Conservation (phyloP, 1,140 invertebrate species). For the Samia ricini region DNA sequence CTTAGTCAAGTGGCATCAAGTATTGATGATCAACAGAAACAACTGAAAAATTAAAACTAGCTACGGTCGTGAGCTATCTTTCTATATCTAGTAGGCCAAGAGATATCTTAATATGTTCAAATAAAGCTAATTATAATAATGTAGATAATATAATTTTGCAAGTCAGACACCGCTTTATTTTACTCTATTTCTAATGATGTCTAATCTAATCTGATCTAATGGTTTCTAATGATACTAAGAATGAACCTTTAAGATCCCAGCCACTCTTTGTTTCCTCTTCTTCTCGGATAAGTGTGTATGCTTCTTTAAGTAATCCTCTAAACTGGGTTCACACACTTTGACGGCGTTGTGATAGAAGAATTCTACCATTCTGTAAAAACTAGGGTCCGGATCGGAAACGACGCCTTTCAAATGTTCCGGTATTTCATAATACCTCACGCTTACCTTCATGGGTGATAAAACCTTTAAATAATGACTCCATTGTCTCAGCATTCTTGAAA, state of each 20-base stretch:
- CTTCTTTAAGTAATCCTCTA: conserved; percentile 81
- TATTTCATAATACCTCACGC: conserved; percentile 74
- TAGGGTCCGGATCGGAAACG: conserved; percentile 80
- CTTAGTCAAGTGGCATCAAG: no score
- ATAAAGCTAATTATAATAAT: no score
- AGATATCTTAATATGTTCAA: no score
- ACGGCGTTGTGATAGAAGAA: conserved; percentile 86
- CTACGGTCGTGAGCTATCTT: no score
- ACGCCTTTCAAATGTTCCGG: conserved; percentile 80
- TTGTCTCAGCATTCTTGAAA: background rate
- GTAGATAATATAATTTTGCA: no score
- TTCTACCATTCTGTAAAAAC: conserved; percentile 85
- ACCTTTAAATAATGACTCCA: background rate
- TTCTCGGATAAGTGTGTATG: conserved; percentile 79
- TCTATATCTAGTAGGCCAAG: no score
- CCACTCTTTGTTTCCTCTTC: conserved; percentile 81
- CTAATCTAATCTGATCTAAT: no score
- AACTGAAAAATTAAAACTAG: no score
- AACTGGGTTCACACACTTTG: conserved; percentile 79
- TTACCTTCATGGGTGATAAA: conserved; percentile 10
- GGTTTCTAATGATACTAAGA: no score
- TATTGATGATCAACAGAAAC: no score
- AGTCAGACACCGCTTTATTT: no score
- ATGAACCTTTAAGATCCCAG: conserved; percentile 83
- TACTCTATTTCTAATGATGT: no score